Evolutionary conservation across 2,113 vertebrate genomes (phyloP).

Genomic region (Odocoileus virginianus): DNA sequence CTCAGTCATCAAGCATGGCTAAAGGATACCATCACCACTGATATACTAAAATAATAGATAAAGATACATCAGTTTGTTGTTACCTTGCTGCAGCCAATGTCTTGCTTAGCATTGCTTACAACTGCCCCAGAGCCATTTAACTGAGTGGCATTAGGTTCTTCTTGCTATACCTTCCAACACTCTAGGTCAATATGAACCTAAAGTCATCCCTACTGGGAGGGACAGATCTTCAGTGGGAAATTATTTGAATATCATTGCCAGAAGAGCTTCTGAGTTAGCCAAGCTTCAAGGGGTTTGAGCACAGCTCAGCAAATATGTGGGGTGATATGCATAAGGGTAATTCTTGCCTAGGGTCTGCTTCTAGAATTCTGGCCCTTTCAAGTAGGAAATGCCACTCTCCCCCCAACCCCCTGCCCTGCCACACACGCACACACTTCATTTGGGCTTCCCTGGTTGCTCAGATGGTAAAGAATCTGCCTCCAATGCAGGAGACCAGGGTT

Average conservation of each 20-base stretch:
- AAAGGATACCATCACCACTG: neutral
- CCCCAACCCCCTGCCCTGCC: fast-evolving
- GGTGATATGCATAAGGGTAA: neutral
- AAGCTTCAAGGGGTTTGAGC: neutral
- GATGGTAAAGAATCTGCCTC: neutral
- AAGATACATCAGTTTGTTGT: neutral
- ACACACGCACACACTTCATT: neutral
- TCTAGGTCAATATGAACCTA: neutral
- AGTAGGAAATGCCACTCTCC: neutral
- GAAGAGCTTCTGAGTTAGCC: neutral
- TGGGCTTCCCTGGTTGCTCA: neutral
- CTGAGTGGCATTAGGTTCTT: neutral
- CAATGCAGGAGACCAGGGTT: neutral
- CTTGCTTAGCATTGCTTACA: neutral
- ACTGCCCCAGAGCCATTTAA: neutral
- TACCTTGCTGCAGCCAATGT: neutral
- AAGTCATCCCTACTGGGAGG: neutral
- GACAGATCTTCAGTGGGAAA: neutral
- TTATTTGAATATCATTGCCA: neutral
- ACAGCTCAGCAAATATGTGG: neutral
- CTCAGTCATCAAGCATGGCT: neutral
- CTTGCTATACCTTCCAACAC: neutral
- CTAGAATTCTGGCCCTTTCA: neutral
- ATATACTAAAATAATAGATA: neutral
- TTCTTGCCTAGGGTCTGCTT: neutral